Evolutionary conservation across 2,797 vertebrate genomes (phyloP).

Genomic region (Characodon lateralis): DNA sequence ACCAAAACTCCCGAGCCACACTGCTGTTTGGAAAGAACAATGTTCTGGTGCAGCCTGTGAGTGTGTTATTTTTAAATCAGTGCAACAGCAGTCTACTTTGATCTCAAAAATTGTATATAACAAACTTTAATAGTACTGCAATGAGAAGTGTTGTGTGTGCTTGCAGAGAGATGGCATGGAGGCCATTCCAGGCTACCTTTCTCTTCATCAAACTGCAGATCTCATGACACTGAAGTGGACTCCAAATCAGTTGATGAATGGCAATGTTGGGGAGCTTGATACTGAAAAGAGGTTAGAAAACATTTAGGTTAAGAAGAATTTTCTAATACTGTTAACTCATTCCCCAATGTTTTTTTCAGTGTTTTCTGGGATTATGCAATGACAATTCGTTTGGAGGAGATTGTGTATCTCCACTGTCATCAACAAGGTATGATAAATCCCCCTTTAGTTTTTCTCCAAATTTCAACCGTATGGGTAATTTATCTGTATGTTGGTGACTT

Average conservation of each 20-base stretch:
- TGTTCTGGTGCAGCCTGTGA: constrained; percentile 94
- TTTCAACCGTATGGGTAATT: not conserved
- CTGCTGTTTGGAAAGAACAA: constrained; percentile 98
- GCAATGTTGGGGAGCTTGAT: constrained; percentile 92
- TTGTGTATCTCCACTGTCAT: constrained; percentile 97
- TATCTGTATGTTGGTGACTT: constrained; percentile 1
- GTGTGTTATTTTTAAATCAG: constrained; percentile 21
- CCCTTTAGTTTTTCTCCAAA: not conserved
- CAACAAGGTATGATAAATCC: constrained; percentile 87
- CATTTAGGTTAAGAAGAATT: not conserved
- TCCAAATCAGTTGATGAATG: constrained; percentile 98
- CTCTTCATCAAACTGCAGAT: constrained; percentile 95
- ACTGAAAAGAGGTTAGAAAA: constrained; percentile 89
- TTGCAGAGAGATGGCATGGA: constrained; percentile 95
- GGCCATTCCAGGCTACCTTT: constrained; percentile 94
- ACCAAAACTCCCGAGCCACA: constrained; percentile 95
- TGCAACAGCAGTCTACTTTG: not conserved
- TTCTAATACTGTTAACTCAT: not conserved
- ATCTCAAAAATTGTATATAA: not conserved
- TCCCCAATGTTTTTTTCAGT: constrained; percentile 71
- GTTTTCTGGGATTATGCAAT: constrained; percentile 99
- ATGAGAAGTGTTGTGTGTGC: constrained; percentile 15
- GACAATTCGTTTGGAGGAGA: constrained; percentile 97
- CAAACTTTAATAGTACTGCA: not conserved
- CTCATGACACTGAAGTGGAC: constrained; percentile 98